Evolutionary conservation across 2,888 invertebrate species (phyloP).

Genomic region (Tromatobia lineatoria): DNA sequence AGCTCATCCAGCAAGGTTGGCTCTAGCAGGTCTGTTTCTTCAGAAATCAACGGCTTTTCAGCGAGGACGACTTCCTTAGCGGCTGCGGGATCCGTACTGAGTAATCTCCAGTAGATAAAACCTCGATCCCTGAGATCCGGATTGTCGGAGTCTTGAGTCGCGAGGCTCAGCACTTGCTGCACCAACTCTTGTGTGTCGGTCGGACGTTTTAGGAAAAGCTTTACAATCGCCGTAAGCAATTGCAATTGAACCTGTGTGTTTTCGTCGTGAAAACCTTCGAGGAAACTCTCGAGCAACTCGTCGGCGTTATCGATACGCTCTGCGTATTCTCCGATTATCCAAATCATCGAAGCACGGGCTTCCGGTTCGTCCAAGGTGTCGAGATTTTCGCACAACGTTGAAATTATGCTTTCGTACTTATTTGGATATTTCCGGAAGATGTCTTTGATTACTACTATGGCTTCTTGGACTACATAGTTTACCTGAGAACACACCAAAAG

Average conservation of each 20-base stretch:
- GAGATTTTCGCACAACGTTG: slow-evolving; percentile 99
- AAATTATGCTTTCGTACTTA: slow-evolving; percentile 99
- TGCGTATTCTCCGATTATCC: slow-evolving; percentile 98
- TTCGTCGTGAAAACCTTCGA: slow-evolving; percentile 99
- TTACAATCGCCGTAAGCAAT: slow-evolving; percentile 98
- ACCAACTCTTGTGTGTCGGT: slow-evolving; percentile 99
- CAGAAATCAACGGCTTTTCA: slow-evolving; percentile 99
- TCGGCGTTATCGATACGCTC: slow-evolving; percentile 99
- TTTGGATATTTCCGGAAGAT: slow-evolving; percentile 99
- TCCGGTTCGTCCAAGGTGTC: slow-evolving; percentile 99
- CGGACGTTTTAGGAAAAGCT: slow-evolving; percentile 98
- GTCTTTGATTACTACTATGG: slow-evolving; percentile 99
- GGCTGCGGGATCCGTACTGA: slow-evolving; percentile 99
- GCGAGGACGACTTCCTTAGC: slow-evolving; percentile 99
- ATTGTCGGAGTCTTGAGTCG: slow-evolving; percentile 98
- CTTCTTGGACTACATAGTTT: slow-evolving; percentile 99
- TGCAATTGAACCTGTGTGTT: slow-evolving; percentile 99
- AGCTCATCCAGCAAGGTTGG: slow-evolving; percentile 99
- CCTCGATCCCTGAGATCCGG: slow-evolving; percentile 99
- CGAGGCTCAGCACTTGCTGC: slow-evolving; percentile 96
- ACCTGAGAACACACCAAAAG: slow-evolving; percentile 84
- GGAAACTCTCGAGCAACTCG: slow-evolving; percentile 98
- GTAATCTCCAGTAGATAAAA: slow-evolving; percentile 99
- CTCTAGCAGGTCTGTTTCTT: slow-evolving; percentile 99
- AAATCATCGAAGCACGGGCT: slow-evolving; percentile 99